Base-by-base conservation (phyloP, 2,113 vertebrate genomes). In the Perca fluviatilis region DNA sequence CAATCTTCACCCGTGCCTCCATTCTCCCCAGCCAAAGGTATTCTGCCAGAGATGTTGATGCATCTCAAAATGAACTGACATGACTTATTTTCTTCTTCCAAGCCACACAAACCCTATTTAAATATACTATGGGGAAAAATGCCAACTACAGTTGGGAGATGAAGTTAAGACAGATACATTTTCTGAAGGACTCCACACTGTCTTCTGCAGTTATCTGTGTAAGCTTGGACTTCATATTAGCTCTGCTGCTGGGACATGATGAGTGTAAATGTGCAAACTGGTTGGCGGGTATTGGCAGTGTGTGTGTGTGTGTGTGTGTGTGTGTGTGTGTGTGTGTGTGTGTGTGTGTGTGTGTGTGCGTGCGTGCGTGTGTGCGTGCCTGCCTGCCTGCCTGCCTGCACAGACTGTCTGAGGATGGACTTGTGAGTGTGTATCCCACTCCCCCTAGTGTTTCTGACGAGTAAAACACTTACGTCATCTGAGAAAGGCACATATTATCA, bases 391-490 rank as follows among this genome's bases (percentile, higher is more conserved):
- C 65, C 62, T 70, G 56, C 49, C 68, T 64, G 56, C 49, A 82
- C 75, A 88, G 85, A 49, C 69, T 70, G 84, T 88, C 79, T 72
- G 50, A 89, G 58, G 47, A 79, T 25, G 40, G 69, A 64, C 79
- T 83, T 87, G 85, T 86, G 76, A 82, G 90, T 82, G 88, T 89
- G 92, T 58, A 77, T 86, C 90, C 85, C 74, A 86, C 94, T 92
- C 94, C 94, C 94, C 93, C 94, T 94, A 91, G 88, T 93, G 94
- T 66, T 80, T 53, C 74, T 78, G 82, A 57, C 1, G 10, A 82
- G 93, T 69, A 92, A 82, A 93, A 78, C 94, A 88, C 89, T 94
- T 91, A 94, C 92, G 89, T 94, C 92, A 94, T 91, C 89, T 75
- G 40, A 43, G 84, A 80, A 49, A 77, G 30, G 84, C 64, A 66